Percentiles rank a stretch among this genome's conserved stretches.
These are phyloP conservation scores for Loriculus beryllinus DNA, from an alignment of 2,797 vertebrate species.

Conservation along the genomic window DNA sequence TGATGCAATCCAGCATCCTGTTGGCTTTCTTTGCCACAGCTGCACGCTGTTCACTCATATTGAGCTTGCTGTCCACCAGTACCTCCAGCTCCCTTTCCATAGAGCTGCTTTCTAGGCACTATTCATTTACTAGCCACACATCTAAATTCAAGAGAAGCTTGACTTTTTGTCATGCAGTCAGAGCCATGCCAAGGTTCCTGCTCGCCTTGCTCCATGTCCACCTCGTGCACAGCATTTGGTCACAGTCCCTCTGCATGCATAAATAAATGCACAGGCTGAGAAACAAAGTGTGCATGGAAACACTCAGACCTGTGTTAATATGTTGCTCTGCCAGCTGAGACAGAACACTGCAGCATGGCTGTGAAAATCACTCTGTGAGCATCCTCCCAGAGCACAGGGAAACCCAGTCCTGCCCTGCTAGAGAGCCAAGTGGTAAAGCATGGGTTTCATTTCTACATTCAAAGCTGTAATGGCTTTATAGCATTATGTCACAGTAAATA, in stretches of 20 bases:
- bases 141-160: neutral
- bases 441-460: neutral
- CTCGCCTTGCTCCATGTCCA: accelerated
- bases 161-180: neutral
- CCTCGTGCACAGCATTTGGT: neutral
- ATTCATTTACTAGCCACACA: neutral
- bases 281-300: neutral
- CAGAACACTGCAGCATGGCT: neutral
- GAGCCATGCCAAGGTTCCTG: neutral
- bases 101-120: neutral
- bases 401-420: neutral
- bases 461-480: neutral
- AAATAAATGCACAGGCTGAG: neutral
- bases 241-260: neutral
- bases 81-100: neutral
- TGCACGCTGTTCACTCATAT: neutral
- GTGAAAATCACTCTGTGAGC: neutral
- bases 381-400: neutral
- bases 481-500: neutral
- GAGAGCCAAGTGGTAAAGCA: neutral
- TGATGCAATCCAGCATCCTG: neutral
- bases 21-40: neutral
- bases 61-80: neutral
- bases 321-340: neutral
- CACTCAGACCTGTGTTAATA: neutral